These are phyloP conservation scores for Xiphorhynchus erythropygius DNA, from an alignment of 2,797 vertebrate genomes.

Conservation along the genomic window DNA sequence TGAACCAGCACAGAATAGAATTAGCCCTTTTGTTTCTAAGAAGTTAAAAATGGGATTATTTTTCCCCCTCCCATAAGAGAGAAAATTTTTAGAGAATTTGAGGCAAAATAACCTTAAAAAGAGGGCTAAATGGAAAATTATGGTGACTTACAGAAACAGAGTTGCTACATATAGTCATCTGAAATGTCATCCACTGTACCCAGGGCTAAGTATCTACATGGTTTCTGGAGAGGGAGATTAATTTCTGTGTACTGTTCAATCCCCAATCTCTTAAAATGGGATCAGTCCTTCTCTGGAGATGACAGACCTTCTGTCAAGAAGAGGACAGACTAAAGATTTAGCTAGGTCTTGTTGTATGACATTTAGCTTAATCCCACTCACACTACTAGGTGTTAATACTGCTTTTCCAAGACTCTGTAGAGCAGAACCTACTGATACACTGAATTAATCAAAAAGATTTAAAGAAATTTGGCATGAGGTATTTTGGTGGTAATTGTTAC, in stretches of 20 bases:
- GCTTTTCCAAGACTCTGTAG: neutral
- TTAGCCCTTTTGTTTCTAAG: neutral
- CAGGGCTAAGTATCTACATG: neutral
- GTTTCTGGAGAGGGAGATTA: neutral
- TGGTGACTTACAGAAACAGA: neutral
- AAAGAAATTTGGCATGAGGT: neutral
- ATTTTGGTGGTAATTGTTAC: neutral
- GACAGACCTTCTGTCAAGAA: neutral
- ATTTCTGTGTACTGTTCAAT: neutral
- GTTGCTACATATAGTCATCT: neutral
- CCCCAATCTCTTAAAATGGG: neutral
- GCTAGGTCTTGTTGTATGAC: neutral
- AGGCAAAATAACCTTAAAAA: neutral
- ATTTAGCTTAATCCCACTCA: neutral
- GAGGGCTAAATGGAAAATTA: neutral
- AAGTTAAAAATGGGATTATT: neutral
- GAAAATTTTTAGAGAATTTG: neutral
- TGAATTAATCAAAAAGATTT: neutral
- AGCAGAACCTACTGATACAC: neutral
- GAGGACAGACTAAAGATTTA: neutral
- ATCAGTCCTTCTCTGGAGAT: neutral
- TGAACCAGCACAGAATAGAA: neutral
- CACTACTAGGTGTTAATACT: neutral
- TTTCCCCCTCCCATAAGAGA: neutral
- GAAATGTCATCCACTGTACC: neutral